Conservation (phyloP, 2,888 invertebrate species). For the Sipha maydis region DNA sequence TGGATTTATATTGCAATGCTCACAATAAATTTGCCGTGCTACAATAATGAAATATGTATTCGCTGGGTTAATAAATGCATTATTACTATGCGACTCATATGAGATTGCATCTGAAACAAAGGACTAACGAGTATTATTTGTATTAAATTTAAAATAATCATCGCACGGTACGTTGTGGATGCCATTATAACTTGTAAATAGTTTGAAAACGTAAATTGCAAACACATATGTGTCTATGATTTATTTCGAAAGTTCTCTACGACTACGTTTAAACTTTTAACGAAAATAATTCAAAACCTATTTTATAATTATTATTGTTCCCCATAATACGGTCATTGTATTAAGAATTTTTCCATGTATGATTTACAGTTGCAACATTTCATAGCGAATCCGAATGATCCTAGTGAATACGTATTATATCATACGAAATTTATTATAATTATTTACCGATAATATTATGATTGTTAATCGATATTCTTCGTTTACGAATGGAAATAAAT, state of each 20-base stretch:
- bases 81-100: neutral
- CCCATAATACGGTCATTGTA: neutral
- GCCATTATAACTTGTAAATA: neutral
- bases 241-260: constrained; percentile 13
- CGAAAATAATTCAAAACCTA: neutral
- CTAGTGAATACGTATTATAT: too few relatives aligned
- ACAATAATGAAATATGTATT: neutral
- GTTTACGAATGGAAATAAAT: neutral
- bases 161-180: neutral
- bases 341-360: neutral
- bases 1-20: neutral
- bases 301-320: neutral
- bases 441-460: too few relatives aligned
- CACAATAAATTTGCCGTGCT: neutral
- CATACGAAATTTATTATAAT: too few relatives aligned
- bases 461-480: too few relatives aligned
- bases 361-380: too few relatives aligned
- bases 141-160: neutral
- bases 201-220: neutral
- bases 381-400: too few relatives aligned
- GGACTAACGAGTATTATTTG: neutral
- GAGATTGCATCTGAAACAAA: neutral
- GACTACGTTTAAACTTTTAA: neutral
- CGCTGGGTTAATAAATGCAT: neutral
- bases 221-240: constrained; percentile 5